Conservation (phyloP, 2,113 vertebrate species). For the Probosciger aterrimus region DNA sequence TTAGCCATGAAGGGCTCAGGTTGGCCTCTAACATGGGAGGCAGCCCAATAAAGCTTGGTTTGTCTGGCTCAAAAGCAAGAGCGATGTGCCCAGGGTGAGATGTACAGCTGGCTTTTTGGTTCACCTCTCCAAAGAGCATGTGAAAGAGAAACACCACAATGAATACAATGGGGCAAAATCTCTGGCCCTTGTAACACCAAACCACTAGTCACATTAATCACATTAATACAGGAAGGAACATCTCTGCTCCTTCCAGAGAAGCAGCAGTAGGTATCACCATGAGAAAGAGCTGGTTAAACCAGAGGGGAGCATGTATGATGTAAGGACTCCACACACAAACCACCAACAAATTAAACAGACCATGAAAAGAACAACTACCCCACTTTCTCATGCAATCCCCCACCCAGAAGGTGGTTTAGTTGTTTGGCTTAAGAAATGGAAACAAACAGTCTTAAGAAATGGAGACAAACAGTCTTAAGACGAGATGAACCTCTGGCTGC, state of each 20-base stretch:
- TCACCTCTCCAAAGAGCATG: neutral
- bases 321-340: neutral
- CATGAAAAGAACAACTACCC: neutral
- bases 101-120: fast-evolving
- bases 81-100: neutral
- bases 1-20: neutral
- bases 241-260: neutral
- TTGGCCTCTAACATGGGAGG: neutral
- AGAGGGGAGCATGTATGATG: neutral
- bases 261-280: fast-evolving
- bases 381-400: neutral
- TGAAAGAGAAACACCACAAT: neutral
- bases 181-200: neutral
- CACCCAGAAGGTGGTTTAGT: neutral
- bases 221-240: neutral
- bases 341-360: neutral
- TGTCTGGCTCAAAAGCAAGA: neutral
- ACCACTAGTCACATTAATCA: neutral
- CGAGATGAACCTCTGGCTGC: neutral
- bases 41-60: neutral
- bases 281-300: neutral
- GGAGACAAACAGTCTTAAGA: neutral
- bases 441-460: neutral
- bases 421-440: neutral
- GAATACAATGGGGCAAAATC: neutral